Percentiles rank a stretch among this genome's conserved stretches.
Conservation (phyloP, 2,113 vertebrate species). For the Perognathus longimembris region DNA sequence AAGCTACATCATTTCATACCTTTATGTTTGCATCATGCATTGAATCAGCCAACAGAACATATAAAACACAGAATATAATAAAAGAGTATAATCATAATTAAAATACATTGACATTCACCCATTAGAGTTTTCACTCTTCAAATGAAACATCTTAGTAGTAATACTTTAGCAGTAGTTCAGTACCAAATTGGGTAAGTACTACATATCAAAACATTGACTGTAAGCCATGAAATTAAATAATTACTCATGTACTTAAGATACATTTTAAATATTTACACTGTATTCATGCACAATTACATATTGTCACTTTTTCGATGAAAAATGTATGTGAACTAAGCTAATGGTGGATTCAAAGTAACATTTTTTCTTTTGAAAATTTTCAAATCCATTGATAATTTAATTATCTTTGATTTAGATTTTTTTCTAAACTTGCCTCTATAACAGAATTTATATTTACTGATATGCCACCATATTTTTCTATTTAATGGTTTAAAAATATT, state of each 20-base stretch:
- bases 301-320: conserved; percentile 7
- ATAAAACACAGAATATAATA: neutral
- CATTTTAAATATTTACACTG: neutral
- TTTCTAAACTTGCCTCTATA: neutral
- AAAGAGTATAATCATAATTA: neutral
- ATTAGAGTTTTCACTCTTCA: neutral
- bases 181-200: neutral
- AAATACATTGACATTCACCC: too few relatives aligned
- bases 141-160: neutral
- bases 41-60: neutral
- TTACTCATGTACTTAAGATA: neutral
- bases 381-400: neutral
- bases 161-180: too few relatives aligned
- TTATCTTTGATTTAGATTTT: neutral
- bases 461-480: neutral
- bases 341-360: conserved; percentile 8
- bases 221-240: neutral
- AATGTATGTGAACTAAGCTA: neutral
- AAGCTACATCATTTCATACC: neutral
- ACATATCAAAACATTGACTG: neutral
- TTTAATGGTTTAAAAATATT: neutral
- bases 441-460: neutral
- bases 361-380: neutral
- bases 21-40: neutral
- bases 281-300: neutral